These are phyloP conservation scores for Vireo altiloquus DNA, from an alignment of 2,113 vertebrate species.

Conservation along the genomic window DNA sequence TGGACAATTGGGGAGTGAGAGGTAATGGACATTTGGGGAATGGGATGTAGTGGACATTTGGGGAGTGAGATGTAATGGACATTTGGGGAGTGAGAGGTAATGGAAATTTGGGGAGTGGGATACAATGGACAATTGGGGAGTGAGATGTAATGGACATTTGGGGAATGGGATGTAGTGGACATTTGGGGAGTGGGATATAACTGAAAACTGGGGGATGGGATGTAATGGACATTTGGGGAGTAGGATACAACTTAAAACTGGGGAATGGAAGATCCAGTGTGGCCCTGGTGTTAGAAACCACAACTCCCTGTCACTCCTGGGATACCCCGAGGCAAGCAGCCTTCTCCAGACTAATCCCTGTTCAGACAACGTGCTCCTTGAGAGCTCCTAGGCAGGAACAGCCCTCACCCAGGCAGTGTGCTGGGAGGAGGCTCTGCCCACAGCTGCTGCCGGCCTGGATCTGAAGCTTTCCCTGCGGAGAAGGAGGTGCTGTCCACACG, in stretches of 20 bases:
- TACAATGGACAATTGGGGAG: fast-evolving
- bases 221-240: neutral
- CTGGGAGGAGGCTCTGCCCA: neutral
- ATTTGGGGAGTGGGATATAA: fast-evolving
- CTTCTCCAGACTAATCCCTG: neutral
- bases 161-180: fast-evolving
- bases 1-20: neutral
- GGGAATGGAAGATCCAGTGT: neutral
- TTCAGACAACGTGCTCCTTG: neutral
- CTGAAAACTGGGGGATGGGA: fast-evolving
- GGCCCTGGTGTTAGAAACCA: neutral
- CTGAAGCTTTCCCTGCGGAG: neutral
- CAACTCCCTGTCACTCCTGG: neutral
- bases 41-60: fast-evolving
- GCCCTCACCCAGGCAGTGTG: neutral
- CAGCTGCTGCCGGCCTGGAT: neutral
- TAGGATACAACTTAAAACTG: neutral
- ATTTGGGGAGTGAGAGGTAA: neutral
- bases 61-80: neutral
- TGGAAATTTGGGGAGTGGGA: neutral
- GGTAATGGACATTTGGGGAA: fast-evolving
- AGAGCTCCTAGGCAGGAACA: neutral
- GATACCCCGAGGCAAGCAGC: neutral
- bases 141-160: fast-evolving
- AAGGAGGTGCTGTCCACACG: neutral